A percentile compares a stretch with the other conserved stretches of the same genome.
Conservation (phyloP, 2,113 vertebrate species). For the Forbesichthys papilliferus region DNA sequence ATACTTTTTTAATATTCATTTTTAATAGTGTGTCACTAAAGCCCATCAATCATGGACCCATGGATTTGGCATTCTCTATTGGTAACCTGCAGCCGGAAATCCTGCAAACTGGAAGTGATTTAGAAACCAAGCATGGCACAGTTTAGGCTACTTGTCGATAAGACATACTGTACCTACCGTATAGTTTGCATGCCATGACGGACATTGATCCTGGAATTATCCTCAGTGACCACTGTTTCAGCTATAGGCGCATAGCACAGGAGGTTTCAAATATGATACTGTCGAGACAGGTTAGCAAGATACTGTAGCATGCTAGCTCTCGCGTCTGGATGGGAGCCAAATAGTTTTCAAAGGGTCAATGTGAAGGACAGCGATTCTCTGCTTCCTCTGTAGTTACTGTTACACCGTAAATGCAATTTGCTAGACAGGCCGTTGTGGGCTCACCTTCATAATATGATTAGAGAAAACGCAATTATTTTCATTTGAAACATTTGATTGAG, state of each 20-base stretch:
- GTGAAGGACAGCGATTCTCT: slow-evolving; percentile 19
- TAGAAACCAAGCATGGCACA: no score
- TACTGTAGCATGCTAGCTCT: background rate
- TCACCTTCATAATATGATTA: background rate
- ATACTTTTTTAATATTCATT: no score
- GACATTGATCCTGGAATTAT: no score
- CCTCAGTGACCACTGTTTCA: background rate
- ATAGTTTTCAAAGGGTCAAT: slow-evolving; percentile 20
- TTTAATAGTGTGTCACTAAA: no score
- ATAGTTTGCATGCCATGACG: no score
- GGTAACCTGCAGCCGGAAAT: no score
- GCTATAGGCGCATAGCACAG: no score
- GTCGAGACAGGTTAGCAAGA: background rate
- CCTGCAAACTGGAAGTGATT: no score
- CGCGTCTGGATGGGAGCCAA: slow-evolving; percentile 10
- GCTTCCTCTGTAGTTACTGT: background rate
- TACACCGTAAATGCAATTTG: background rate
- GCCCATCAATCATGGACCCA: no score
- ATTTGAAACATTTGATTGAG: background rate
- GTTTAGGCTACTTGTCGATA: no score
- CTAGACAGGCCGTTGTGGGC: background rate
- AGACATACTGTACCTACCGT: no score
- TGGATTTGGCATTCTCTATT: no score
- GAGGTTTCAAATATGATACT: background rate
- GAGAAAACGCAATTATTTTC: background rate